Conservation (phyloP, 2,888 invertebrate genomes). For the Sarcophaga caerulescens region DNA sequence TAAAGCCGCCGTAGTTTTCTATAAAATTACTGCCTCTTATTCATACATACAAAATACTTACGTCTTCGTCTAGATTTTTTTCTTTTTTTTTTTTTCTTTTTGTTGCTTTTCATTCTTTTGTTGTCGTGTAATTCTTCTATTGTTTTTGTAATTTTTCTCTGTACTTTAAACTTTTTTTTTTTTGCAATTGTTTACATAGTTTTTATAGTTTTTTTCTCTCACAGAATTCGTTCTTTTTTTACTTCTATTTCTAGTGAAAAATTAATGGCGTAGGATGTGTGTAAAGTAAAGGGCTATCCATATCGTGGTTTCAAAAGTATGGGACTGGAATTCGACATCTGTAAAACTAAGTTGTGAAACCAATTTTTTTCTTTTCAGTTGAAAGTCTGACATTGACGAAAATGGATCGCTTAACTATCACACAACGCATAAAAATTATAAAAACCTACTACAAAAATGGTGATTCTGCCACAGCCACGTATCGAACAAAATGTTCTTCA, state of each 20-base stretch:
- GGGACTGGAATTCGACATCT: too few relatives aligned
- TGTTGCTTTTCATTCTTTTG: conserved; percentile 1
- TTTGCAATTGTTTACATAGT: conserved; percentile 44
- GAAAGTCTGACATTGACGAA: too few relatives aligned
- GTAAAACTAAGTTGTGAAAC: too few relatives aligned
- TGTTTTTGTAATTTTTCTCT: conserved; percentile 24
- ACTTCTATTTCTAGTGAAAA: conserved; percentile 8
- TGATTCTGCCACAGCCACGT: too few relatives aligned
- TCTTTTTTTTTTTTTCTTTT: neutral
- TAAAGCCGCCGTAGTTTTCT: neutral
- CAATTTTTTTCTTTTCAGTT: too few relatives aligned
- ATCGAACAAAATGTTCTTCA: too few relatives aligned
- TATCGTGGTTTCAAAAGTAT: too few relatives aligned
- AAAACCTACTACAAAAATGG: too few relatives aligned
- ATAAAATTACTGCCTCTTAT: neutral
- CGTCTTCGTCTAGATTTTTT: neutral
- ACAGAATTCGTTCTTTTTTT: neutral
- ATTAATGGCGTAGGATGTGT: conserved; percentile 29
- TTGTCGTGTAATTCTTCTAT: neutral
- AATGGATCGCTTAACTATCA: too few relatives aligned
- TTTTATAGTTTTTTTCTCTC: neutral
- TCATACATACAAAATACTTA: neutral
- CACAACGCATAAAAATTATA: too few relatives aligned
- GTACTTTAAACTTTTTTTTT: conserved; percentile 2
- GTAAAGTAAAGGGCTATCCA: too few relatives aligned